Conservation (phyloP, 2,888 invertebrate species). For the Apocheima hispidaria region DNA sequence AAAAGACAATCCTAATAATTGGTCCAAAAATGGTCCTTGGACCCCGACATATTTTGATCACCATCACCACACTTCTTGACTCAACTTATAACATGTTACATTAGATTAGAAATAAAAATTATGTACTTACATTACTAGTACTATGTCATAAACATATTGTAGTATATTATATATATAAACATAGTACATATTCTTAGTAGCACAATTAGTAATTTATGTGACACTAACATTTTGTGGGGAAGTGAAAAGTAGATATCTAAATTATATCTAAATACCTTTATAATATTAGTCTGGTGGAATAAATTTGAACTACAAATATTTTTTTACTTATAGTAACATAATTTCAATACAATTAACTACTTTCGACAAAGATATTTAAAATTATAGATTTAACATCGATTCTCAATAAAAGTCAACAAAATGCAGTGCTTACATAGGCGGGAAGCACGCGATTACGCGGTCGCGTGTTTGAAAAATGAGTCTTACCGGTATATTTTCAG, state of each 20-base stretch:
- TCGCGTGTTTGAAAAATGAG: too few relatives aligned
- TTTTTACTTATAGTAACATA: conserved; percentile 1
- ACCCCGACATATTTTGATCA: conserved; percentile 10
- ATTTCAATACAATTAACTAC: conserved; percentile 28
- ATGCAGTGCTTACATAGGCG: too few relatives aligned
- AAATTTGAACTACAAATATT: conserved; percentile 21
- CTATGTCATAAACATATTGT: neutral
- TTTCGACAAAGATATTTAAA: too few relatives aligned
- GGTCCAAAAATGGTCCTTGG: conserved; percentile 17
- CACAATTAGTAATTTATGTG: conserved; percentile 10
- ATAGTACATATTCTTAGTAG: conserved; percentile 7
- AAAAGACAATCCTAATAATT: conserved; percentile 25
- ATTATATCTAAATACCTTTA: conserved; percentile 12
- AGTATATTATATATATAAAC: too few relatives aligned
- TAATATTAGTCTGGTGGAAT: conserved; percentile 13
- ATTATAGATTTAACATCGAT: too few relatives aligned
- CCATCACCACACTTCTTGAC: neutral
- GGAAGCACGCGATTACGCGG: too few relatives aligned
- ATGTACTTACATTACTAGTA: conserved; percentile 2
- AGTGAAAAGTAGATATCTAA: conserved; percentile 12
- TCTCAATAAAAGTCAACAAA: too few relatives aligned
- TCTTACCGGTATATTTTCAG: too few relatives aligned
- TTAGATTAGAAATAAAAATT: conserved; percentile 7
- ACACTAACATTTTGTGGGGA: conserved; percentile 5
- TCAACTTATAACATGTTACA: conserved; percentile 4